Base-by-base conservation (phyloP, 2,113 vertebrate species). In the Myrmecophaga tridactyla region DNA sequence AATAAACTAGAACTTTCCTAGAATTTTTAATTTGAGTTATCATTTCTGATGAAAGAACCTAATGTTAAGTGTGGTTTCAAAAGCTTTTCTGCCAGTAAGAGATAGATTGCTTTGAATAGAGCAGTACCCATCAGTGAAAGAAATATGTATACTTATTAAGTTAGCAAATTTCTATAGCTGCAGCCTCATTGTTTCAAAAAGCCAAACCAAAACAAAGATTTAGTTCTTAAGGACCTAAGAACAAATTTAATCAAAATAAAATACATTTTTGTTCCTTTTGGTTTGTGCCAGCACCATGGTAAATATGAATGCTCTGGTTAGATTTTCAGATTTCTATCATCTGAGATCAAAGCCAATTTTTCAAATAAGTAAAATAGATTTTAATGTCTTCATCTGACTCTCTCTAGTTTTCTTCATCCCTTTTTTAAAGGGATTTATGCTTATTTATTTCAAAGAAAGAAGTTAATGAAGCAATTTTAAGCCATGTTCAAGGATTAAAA, bases 181-280 rank as follows among this genome's bases (percentile, higher is more conserved):
- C 1, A 75, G 73, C 27, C 4, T 86, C 65, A 63, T 46, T 88
- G 20, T 86, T 95, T 93, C 46, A 73, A 86, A 88, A 83, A 83
- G 92, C n/a, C 0, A 76, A 83, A 93, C 29, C 0, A 76, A 77
- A 69, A 75, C 31, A 80, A 86, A 56, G 90, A 82, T 48, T 89
- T 81, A 48, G 75, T 60, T 92, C 69, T 92, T 86, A 73, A 78
- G 53, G 62, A 69, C 23, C 48, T 96, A 78, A 87, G 70, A 94
- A 85, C 39, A 92, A 84, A 94, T 76, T 84, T 90, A 69, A 83
- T 94, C 25, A 86, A 89, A 95, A 91, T 83, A 89, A 94, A 96
- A 87, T 76, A 10, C 58, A 76, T 56, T 77, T 90, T 92, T 72
- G 31, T 21, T 81, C n/a, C 67, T 81, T 84, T 80, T 60, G 3